Evolutionary conservation across 2,797 vertebrate genomes (phyloP).

Genomic region (Mormyrus proboscirostris): DNA sequence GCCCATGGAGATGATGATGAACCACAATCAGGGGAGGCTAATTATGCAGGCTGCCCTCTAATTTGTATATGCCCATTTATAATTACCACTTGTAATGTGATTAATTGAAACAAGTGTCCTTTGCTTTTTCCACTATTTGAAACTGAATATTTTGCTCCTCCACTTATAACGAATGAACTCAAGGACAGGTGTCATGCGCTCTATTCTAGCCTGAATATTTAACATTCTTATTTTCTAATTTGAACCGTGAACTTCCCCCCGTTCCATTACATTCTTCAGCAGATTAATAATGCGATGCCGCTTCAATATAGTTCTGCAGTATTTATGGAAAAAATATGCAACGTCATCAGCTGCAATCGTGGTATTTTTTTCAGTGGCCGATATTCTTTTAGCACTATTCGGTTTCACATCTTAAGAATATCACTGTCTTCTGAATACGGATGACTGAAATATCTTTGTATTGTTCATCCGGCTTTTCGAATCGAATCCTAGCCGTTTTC

Average conservation of each 20-base stretch:
- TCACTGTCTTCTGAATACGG: neutral
- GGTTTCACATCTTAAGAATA: neutral
- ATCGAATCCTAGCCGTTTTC: neutral
- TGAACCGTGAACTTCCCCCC: neutral
- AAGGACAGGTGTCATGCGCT: neutral
- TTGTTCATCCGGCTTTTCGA: neutral
- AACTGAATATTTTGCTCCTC: neutral
- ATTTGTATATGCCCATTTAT: conserved; percentile 34
- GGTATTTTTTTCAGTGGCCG: neutral
- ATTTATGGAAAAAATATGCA: neutral
- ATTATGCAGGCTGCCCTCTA: conserved; percentile 37
- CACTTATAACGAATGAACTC: neutral
- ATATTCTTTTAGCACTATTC: neutral
- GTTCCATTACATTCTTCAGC: neutral
- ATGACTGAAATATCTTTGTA: neutral
- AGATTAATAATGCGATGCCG: neutral
- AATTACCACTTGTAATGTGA: conserved; percentile 40
- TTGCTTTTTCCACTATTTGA: conserved; percentile 8
- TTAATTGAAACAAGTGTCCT: conserved; percentile 41
- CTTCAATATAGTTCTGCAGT: neutral
- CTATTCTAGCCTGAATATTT: neutral
- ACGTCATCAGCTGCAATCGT: neutral
- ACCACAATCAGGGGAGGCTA: conserved; percentile 3
- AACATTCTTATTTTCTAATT: neutral
- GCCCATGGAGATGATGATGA: neutral